Conservation (phyloP, 2,797 vertebrate genomes). For the Gymnocypris eckloni region DNA sequence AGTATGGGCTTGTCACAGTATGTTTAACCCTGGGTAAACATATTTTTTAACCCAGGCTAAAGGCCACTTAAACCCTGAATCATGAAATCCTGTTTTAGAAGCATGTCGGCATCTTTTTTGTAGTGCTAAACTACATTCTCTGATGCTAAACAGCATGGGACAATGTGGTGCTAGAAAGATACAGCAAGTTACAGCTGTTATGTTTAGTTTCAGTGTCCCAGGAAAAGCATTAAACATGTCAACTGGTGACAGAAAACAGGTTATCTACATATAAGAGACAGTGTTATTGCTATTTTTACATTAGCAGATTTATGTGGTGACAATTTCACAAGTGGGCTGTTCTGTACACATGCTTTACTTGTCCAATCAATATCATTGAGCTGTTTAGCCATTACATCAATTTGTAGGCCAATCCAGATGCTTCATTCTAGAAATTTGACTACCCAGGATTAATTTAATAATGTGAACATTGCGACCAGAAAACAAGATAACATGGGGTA, state of each 20-base stretch:
- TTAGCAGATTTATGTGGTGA: background rate
- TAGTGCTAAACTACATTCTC: background rate
- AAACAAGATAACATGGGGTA: background rate
- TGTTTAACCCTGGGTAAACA: background rate
- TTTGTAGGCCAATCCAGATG: background rate
- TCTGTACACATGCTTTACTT: background rate
- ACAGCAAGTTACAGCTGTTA: background rate
- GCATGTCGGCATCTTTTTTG: background rate
- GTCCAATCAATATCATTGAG: background rate
- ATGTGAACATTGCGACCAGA: background rate
- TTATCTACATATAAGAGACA: background rate
- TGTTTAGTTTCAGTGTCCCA: background rate
- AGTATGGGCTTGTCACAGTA: constrained; percentile 10
- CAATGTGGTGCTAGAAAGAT: too few relatives aligned
- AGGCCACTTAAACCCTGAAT: background rate
- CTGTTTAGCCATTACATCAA: background rate
- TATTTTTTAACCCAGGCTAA: background rate
- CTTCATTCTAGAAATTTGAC: constrained; percentile 2
- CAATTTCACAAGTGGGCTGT: background rate
- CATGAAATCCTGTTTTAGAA: background rate
- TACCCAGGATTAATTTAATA: too few relatives aligned
- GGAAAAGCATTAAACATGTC: background rate
- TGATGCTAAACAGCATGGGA: too few relatives aligned
- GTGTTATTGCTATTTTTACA: too few relatives aligned
- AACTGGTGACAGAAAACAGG: background rate